phyloP scores from a whole-genome alignment of 2,113 vertebrate species.

The Callospermophilus lateralis region DNA sequence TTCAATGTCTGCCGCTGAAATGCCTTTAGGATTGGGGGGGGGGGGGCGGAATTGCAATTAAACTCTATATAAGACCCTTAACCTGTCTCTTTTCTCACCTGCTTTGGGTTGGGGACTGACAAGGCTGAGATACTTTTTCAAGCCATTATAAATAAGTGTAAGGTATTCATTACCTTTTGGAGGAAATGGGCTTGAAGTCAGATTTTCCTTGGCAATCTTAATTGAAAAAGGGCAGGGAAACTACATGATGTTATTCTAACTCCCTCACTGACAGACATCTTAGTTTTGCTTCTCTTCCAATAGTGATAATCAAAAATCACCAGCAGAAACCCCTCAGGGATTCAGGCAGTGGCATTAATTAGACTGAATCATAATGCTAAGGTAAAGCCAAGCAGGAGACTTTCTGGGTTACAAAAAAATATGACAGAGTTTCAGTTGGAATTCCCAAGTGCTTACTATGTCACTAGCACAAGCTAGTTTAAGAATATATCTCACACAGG shows the following conservation, averaged over 20 bases:
- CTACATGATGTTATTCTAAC: neutral
- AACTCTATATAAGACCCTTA: neutral
- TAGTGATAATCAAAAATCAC: neutral
- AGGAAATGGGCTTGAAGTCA: slow-evolving; percentile 54
- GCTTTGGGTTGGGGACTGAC: neutral
- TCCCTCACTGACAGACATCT: slow-evolving; percentile 8
- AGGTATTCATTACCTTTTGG: slow-evolving; percentile 1
- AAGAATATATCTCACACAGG: neutral
- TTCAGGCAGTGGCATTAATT: neutral
- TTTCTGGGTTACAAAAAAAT: neutral
- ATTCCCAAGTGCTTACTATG: neutral
- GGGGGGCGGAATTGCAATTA: neutral
- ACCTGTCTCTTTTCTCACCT: neutral
- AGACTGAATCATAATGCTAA: neutral
- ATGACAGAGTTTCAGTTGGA: neutral
- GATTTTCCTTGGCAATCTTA: neutral
- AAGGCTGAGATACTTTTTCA: neutral
- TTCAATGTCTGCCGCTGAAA: neutral
- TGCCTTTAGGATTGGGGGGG: neutral
- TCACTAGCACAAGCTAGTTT: neutral
- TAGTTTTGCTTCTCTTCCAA: slow-evolving; percentile 9
- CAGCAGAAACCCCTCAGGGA: neutral
- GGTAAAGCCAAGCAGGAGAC: neutral
- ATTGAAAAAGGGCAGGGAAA: slow-evolving; percentile 44
- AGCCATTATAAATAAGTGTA: slow-evolving; percentile 40